Percentiles rank a stretch among this genome's conserved stretches.
These are phyloP conservation scores for Stenopsyche tienmushanensis DNA, from an alignment of 1,140 invertebrate species.

Conservation along the genomic window DNA sequence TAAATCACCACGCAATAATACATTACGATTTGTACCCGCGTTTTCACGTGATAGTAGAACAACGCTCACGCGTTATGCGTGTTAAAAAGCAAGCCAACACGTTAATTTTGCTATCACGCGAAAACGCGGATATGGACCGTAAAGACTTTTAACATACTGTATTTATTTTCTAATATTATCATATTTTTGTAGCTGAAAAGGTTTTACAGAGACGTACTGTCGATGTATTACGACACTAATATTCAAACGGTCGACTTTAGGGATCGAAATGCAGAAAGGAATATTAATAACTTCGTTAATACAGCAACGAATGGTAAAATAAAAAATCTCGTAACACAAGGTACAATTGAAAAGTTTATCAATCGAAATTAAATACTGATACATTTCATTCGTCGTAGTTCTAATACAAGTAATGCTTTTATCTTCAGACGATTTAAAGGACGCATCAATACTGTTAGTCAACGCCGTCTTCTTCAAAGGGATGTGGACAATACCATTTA, in stretches of 20 bases:
- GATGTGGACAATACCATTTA: conserved; percentile 73
- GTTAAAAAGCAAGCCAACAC: too few relatives aligned
- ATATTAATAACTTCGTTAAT: conserved; percentile 69
- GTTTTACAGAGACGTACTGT: conserved; percentile 43
- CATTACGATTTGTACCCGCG: too few relatives aligned
- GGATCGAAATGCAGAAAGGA: conserved; percentile 48
- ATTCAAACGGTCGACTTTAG: conserved; percentile 62
- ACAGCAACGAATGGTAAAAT: conserved; percentile 68
- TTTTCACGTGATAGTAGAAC: too few relatives aligned
- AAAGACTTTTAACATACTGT: too few relatives aligned
- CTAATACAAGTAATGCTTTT: too few relatives aligned
- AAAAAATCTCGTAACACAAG: conserved; percentile 58
- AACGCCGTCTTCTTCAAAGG: conserved; percentile 85
- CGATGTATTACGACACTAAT: conserved; percentile 57
- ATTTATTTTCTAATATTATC: too few relatives aligned
- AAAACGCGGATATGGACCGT: too few relatives aligned
- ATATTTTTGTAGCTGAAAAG: too few relatives aligned
- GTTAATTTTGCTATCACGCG: too few relatives aligned
- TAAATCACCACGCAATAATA: too few relatives aligned
- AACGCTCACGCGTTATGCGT: too few relatives aligned
- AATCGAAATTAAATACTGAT: background rate
- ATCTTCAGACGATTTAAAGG: conserved; percentile 48
- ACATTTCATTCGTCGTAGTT: too few relatives aligned
- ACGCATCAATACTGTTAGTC: conserved; percentile 68
- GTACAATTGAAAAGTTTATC: conserved; percentile 42